A percentile compares a stretch with the other conserved stretches of the same genome.
Conservation (phyloP, 1,140 invertebrate genomes). For the Drosophila ambigua region DNA sequence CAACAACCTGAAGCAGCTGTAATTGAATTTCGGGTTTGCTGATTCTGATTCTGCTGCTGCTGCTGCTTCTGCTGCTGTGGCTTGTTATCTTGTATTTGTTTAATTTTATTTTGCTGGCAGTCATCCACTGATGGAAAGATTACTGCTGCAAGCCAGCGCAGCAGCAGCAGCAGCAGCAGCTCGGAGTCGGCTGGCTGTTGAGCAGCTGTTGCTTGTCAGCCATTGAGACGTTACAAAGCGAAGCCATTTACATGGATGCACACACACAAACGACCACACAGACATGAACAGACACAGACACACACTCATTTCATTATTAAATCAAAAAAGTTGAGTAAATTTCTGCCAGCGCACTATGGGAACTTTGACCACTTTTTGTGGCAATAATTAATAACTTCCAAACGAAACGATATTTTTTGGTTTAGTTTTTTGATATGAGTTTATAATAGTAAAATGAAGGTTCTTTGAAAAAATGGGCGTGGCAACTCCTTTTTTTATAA, state of each 20-base stretch:
- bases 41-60: neutral
- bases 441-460: no score
- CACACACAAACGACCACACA: neutral
- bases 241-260: conserved; percentile 43
- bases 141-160: conserved; percentile 31
- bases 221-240: conserved; percentile 48
- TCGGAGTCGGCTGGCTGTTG: conserved; percentile 1
- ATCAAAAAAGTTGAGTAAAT: conserved; percentile 79
- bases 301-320: conserved; percentile 72
- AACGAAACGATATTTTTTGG: no score
- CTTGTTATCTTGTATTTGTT: conserved; percentile 64
- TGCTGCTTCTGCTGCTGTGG: conserved; percentile 26
- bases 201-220: conserved; percentile 54
- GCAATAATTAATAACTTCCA: no score
- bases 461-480: no score
- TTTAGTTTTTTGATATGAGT: no score
- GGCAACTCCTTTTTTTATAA: no score
- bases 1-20: conserved; percentile 48
- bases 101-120: conserved; percentile 57
- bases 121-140: conserved; percentile 64
- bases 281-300: neutral
- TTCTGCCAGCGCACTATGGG: conserved; percentile 63
- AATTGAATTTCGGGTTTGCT: conserved; percentile 52
- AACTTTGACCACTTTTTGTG: no score
- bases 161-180: no score